phyloP scores from a whole-genome alignment of 2,888 invertebrate genomes.

The Acanthosoma haemorrhoidale region DNA sequence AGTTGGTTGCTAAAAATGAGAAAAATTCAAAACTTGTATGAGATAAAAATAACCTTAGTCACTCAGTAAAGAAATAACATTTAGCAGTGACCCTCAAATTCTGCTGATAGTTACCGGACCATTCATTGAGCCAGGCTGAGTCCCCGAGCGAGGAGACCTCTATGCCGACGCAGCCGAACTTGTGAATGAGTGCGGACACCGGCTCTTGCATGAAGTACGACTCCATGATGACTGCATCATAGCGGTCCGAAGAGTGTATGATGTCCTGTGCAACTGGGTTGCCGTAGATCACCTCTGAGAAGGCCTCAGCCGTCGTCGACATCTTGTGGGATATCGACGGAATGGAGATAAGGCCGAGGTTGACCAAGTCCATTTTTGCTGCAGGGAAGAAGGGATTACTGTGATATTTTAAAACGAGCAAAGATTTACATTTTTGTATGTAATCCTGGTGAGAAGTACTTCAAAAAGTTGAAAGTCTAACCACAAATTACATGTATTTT shows the following conservation, averaged over 20 bases:
- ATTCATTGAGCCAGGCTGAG: slow-evolving; percentile 31
- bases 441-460: too few relatives aligned
- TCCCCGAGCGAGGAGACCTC: slow-evolving; percentile 28
- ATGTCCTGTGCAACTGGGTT: slow-evolving; percentile 4
- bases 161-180: slow-evolving; percentile 35
- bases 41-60: too few relatives aligned
- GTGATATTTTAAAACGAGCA: too few relatives aligned
- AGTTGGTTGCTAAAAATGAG: too few relatives aligned
- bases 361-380: not conserved
- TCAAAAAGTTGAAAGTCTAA: too few relatives aligned
- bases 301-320: not conserved
- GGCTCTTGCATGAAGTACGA: slow-evolving; percentile 33
- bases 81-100: too few relatives aligned
- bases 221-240: slow-evolving; percentile 35
- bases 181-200: slow-evolving; percentile 34
- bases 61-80: too few relatives aligned
- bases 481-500: too few relatives aligned
- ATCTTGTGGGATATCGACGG: not conserved
- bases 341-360: not conserved
- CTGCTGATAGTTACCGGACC: too few relatives aligned
- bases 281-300: not conserved
- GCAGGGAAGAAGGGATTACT: too few relatives aligned
- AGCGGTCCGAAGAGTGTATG: slow-evolving; percentile 29
- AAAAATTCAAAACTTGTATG: too few relatives aligned
- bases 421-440: too few relatives aligned